Conservation (phyloP, 2,113 vertebrate species). For the Coryphaenoides rupestris region DNA sequence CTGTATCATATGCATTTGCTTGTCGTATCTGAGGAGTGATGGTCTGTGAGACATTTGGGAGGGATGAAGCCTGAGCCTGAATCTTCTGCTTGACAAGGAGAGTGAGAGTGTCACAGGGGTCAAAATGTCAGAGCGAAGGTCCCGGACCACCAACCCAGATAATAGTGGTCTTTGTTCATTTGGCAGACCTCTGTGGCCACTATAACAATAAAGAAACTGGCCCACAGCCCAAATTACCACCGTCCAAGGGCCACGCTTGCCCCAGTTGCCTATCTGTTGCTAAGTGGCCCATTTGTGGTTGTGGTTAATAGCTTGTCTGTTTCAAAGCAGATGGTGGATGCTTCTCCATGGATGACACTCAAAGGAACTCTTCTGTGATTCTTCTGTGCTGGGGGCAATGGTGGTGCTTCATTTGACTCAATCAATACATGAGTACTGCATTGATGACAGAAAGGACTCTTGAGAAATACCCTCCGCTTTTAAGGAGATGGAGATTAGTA, state of each 20-base stretch:
- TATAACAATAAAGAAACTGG: conserved; percentile 28
- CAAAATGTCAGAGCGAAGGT: not conserved
- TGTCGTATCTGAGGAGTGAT: not conserved
- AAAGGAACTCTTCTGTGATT: not conserved
- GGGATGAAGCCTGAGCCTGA: not conserved
- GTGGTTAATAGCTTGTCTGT: conserved; percentile 37
- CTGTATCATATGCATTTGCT: not conserved
- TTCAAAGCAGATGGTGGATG: not conserved
- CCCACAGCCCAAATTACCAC: conserved; percentile 25
- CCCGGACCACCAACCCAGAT: conserved; percentile 36
- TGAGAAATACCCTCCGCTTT: too few relatives aligned
- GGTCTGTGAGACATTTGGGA: not conserved
- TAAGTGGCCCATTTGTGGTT: conserved; percentile 55
- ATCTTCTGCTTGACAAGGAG: not conserved
- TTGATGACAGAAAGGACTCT: too few relatives aligned
- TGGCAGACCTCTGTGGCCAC: conserved; percentile 32
- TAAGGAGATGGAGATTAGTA: too few relatives aligned
- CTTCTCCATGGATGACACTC: conserved; percentile 6
- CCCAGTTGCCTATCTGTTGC: conserved; percentile 17
- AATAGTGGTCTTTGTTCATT: conserved; percentile 34
- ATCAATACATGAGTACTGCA: too few relatives aligned
- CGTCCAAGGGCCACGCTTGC: conserved; percentile 34
- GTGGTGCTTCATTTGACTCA: too few relatives aligned
- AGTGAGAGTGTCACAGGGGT: conserved; percentile 20
- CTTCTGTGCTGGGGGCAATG: not conserved